A percentile compares a stretch with the other conserved stretches of the same genome.
phyloP scores from a whole-genome alignment of 2,113 vertebrate genomes.

The Electrona antarctica region DNA sequence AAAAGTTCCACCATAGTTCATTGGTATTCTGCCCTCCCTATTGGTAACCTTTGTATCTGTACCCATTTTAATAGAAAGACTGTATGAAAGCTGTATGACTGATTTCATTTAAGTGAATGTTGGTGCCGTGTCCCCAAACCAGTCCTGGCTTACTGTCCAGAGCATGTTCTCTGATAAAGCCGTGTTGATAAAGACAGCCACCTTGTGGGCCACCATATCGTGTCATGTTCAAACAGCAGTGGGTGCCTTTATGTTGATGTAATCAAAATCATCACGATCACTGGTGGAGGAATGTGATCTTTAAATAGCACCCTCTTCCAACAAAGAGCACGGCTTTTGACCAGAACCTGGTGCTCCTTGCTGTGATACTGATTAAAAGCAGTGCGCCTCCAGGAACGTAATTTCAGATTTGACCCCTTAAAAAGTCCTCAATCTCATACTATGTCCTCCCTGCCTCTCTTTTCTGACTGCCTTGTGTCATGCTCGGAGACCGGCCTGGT shows the following conservation, averaged over 20 bases:
- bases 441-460: background rate
- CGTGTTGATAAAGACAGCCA: background rate
- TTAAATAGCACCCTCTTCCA: constrained; percentile 17
- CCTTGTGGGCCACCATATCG: background rate
- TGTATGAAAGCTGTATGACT: too few species aligned
- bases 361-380: constrained; percentile 1
- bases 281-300: background rate
- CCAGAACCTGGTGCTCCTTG: background rate
- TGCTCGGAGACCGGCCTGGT: background rate
- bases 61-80: constrained; percentile 6
- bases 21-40: constrained; percentile 3
- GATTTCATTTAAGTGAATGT: background rate
- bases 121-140: background rate
- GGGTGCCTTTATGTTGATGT: background rate
- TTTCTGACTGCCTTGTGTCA: background rate
- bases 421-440: constrained; percentile 3
- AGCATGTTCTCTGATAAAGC: background rate
- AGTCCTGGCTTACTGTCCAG: constrained; percentile 12
- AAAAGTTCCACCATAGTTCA: constrained; percentile 7
- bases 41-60: constrained; percentile 28
- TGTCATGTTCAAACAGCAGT: background rate
- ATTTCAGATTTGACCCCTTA: constrained; percentile 19
- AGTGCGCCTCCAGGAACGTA: background rate
- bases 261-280: background rate
- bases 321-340: constrained; percentile 3